Conservation (phyloP, 1,140 invertebrate species). For the Megalonaias nervosa region DNA sequence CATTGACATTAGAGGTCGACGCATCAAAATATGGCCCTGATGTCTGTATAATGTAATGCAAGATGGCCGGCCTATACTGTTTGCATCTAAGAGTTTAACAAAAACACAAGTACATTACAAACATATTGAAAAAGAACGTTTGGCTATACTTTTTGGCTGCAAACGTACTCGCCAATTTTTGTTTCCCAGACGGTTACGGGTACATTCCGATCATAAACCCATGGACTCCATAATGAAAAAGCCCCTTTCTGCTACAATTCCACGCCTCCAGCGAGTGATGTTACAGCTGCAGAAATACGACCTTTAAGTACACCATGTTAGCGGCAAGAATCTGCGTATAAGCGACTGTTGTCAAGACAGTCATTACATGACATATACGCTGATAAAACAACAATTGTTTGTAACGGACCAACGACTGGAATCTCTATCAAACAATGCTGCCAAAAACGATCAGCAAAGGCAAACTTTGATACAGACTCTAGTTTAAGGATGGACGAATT, state of each 20-base stretch:
- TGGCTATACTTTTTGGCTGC: conserved; percentile 72
- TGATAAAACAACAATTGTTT: conserved; percentile 4
- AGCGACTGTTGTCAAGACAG: conserved; percentile 12
- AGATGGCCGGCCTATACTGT: conserved; percentile 69
- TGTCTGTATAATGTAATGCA: conserved; percentile 69
- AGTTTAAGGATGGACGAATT: conserved; percentile 2
- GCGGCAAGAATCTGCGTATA: conserved; percentile 10
- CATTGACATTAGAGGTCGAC: conserved; percentile 36
- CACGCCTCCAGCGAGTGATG: conserved; percentile 7
- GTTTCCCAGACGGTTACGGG: conserved; percentile 54
- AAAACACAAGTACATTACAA: conserved; percentile 70
- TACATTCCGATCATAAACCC: conserved; percentile 6
- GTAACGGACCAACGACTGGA: conserved; percentile 6
- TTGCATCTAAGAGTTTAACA: conserved; percentile 69
- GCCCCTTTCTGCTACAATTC: conserved; percentile 1
- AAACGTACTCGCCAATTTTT: conserved; percentile 69
- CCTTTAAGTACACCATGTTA: not conserved
- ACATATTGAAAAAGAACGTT: conserved; percentile 72
- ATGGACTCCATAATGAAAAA: conserved; percentile 10
- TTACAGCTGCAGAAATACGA: not conserved
- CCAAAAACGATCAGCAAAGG: not conserved
- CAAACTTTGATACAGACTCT: conserved; percentile 15
- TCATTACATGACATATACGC: not conserved
- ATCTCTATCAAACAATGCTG: not conserved
- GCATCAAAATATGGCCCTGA: conserved; percentile 62